A percentile compares a stretch with the other conserved stretches of the same genome.
Evolutionary conservation across 2,888 invertebrate genomes (phyloP).

Genomic region (Chromoteleia sp.): DNA sequence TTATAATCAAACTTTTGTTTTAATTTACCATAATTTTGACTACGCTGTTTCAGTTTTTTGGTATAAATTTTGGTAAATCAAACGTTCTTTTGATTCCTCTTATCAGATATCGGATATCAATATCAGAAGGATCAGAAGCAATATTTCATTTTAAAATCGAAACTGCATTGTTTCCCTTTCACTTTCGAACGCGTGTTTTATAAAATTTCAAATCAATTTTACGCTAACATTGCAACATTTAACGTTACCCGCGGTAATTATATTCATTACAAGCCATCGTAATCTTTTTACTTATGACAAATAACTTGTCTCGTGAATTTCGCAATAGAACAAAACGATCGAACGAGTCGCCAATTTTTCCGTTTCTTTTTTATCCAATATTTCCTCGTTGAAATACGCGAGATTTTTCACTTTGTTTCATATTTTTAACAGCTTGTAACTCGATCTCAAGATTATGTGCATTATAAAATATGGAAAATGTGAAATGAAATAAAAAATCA

Average conservation of each 20-base stretch:
- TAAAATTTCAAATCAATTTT: constrained; percentile 36
- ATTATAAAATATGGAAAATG: too few species aligned
- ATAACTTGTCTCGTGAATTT: neutral
- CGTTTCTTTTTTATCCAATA: neutral
- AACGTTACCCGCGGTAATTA: constrained; percentile 26
- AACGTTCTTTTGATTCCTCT: too few species aligned
- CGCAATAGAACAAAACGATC: neutral
- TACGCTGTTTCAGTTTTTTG: too few species aligned
- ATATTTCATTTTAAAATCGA: constrained; percentile 30
- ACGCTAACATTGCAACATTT: constrained; percentile 48
- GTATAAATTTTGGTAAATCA: too few species aligned
- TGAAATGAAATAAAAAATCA: too few species aligned
- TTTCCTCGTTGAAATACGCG: neutral
- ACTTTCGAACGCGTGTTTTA: constrained; percentile 33
- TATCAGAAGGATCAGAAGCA: constrained; percentile 7
- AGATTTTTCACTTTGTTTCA: neutral
- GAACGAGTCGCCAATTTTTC: neutral
- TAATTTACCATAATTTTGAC: too few species aligned
- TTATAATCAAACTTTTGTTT: too few species aligned
- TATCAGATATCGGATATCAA: too few species aligned
- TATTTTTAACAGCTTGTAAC: too few species aligned
- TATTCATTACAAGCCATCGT: constrained; percentile 28
- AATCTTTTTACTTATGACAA: constrained; percentile 20
- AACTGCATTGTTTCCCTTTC: constrained; percentile 41
- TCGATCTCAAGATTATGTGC: too few species aligned